Evolutionary conservation across 1,140 invertebrate genomes (phyloP).

Genomic region (Heterodera carotae): DNA sequence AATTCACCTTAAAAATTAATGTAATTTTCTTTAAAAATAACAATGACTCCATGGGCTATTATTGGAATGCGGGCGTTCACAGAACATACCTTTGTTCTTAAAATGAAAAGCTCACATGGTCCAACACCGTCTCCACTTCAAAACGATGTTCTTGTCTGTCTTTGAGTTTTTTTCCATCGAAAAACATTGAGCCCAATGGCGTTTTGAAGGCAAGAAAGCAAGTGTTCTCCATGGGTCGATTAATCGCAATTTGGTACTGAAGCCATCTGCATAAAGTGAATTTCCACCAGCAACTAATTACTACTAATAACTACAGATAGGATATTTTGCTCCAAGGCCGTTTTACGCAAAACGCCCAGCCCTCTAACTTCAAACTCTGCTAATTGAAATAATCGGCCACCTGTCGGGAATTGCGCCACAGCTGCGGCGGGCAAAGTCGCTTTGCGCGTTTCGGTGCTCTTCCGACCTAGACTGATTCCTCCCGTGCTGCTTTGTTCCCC

Average conservation of each 20-base stretch:
- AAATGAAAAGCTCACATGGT: constrained; percentile 4
- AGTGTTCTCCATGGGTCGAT: constrained; percentile 73
- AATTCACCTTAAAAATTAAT: background rate
- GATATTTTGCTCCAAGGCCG: too few species aligned
- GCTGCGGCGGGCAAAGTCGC: background rate
- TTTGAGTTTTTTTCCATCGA: background rate
- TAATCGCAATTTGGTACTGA: constrained; percentile 66
- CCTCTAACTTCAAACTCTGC: too few species aligned
- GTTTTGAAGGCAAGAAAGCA: constrained; percentile 77
- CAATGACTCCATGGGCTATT: too few species aligned
- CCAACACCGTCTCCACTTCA: constrained; percentile 15
- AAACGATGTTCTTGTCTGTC: constrained; percentile 16
- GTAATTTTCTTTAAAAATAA: too few species aligned
- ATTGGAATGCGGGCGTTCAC: too few species aligned
- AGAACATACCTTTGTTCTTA: too few species aligned
- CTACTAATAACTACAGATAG: too few species aligned
- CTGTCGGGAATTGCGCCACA: background rate
- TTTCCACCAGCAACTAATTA: too few species aligned
- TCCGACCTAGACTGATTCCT: background rate
- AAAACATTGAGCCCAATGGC: constrained; percentile 69
- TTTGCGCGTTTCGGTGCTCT: background rate
- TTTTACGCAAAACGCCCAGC: too few species aligned
- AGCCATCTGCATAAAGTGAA: constrained; percentile 29
- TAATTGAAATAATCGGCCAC: too few species aligned
- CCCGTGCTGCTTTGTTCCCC: background rate